Evolutionary conservation across 2,888 invertebrate genomes (phyloP), one percentile per base, ranked within the genome.

Genomic region (Hyposoter didymator): DNA sequence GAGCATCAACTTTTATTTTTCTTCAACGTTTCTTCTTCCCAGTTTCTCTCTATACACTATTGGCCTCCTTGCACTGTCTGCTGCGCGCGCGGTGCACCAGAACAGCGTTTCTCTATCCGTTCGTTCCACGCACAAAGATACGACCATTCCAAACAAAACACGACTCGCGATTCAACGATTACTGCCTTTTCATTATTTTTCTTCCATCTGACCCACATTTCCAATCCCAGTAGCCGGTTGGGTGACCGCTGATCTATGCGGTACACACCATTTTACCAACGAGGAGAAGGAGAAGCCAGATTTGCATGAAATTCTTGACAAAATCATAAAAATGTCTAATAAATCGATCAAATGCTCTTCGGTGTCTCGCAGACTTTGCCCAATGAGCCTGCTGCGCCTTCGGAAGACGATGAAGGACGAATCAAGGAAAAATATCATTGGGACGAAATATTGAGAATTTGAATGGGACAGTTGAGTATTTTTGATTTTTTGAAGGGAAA

Each of bases 31-130:
- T 78, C 66, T 74, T 49, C 75, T 43, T 59, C 82, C 82, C 67
- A 35, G 79, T 64, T 69, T 52, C 66, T 78, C 87, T 84, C 87
- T 39, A n/a, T n/a, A 55, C 70, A 55, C 76, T 82, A 69, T 78
- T 87, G 74, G 80, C 72, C 80, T 62, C 85, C 78, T 86, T 74
- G 83, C 84, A 82, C 88, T 88, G 84, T 84, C 86, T 75, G 87
- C 82, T 78, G 74, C 78, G 62, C 85, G 75, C 74, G 87, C 82
- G 82, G 74, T 82, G 62, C 85, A 78, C 74, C 69, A 79, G 82
- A 78, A 78, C 74, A 85, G 79, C 86, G 90, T 90, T 91, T 92
- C 91, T 90, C 91, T 90, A 92, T 92, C 91, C 91, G 89, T 90
- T 92, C 92, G 92, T 92, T 92, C 93, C 59, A 59, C 59, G 14